phyloP scores from a whole-genome alignment of 2,113 vertebrate genomes.

The Periophthalmodon schlosseri region DNA sequence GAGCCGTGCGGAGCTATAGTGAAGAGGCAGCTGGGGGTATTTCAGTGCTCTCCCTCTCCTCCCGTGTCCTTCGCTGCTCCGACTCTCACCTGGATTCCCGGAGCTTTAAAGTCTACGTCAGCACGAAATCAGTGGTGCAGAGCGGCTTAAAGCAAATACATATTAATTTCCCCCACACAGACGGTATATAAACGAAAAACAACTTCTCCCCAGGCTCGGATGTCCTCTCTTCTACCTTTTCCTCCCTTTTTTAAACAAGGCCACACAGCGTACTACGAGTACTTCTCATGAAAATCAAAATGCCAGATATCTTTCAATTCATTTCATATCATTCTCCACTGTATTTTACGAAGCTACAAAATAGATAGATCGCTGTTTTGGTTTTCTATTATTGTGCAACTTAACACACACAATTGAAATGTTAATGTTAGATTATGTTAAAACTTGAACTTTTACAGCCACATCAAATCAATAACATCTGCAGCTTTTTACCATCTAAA shows the following conservation, averaged over 20 bases:
- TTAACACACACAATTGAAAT: too few relatives aligned
- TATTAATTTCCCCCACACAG: constrained; percentile 59
- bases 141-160: constrained; percentile 66
- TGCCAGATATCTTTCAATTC: constrained; percentile 42
- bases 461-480: too few relatives aligned
- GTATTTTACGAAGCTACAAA: too few relatives aligned
- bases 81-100: constrained; percentile 62
- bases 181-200: constrained; percentile 27
- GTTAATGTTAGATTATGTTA: too few relatives aligned
- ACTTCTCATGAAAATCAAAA: constrained; percentile 26
- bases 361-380: too few relatives aligned
- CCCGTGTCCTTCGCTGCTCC: constrained; percentile 67
- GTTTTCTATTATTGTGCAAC: too few relatives aligned
- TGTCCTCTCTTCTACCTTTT: constrained; percentile 12
- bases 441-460: too few relatives aligned
- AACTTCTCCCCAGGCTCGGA: constrained; percentile 34
- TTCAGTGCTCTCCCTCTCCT: constrained; percentile 37
- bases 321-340: too few relatives aligned
- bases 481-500: too few relatives aligned
- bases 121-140: constrained; percentile 61
- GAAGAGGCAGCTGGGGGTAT: constrained; percentile 51
- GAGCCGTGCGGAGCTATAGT: constrained; percentile 34
- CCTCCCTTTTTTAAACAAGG: constrained; percentile 8
- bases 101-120: constrained; percentile 46
- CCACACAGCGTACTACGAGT: constrained; percentile 1